Base-by-base conservation (phyloP, 1,140 invertebrate species). In the Halictus rubicundus region DNA sequence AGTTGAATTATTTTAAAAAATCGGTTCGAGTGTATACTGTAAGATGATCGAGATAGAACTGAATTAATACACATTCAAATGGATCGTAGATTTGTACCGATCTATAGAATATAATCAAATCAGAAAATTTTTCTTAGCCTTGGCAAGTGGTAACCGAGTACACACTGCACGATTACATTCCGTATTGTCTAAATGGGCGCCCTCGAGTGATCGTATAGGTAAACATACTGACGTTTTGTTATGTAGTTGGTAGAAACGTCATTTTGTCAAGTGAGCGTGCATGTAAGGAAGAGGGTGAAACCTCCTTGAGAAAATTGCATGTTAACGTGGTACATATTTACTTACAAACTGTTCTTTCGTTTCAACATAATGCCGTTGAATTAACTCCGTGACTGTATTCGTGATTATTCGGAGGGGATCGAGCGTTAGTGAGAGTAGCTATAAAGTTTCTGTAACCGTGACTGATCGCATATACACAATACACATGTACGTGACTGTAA, bases 151-250 rank as follows among this genome's bases (percentile, higher is more conserved):
- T 32, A 5, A 32, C 32, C 32, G 32, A 32, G 32, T 32, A 32
- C 12, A 46, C 42, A 12, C 12, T 21, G 19, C 16, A 64, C 0
- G 8, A 14, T 46, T 9, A 49, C 16, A 21, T 19, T n/a, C 6
- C 7, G 0, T 57, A 8, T 21, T 54, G 21, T 9, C 54, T 57
- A 57, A 57, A 57, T 25, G 66, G 59, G 61, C 71, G 76, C 60
- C 69, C 60, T 78, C 76, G 16, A 64, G 59, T 46, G 60, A 72
- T 32, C 49, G 8, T 72, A 27, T 7, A 23, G 32, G 52, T 21
- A 64, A 14, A 77, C 49, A 21, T 64, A 21, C 57, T 70, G 76
- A 78, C 76, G 76, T 72, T 71, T 78, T 52, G 37, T 78, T 65
- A 46, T 46, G 42, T 14, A 27, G 54, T 72, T 72, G 37, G 23